These are phyloP conservation scores for Drosophila nr. medialis DNA, from an alignment of 2,888 invertebrate genomes.

Conservation along the genomic window DNA sequence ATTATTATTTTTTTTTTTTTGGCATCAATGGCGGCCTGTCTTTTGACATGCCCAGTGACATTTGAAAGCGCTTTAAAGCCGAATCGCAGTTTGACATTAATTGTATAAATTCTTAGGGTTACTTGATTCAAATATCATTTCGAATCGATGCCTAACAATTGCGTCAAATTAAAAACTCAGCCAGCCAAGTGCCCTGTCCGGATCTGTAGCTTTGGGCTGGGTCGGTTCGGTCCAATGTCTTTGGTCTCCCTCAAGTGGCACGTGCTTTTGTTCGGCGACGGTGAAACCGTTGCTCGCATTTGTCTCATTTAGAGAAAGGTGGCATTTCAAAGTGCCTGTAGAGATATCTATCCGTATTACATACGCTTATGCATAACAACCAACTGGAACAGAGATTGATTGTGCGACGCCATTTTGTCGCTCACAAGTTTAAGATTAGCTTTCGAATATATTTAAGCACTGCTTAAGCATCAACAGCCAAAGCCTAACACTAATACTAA, in stretches of 20 bases:
- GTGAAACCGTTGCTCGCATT: constrained; percentile 73
- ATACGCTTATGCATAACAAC: constrained; percentile 49
- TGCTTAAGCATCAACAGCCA: background rate
- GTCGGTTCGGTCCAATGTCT: constrained; percentile 38
- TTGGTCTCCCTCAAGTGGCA: constrained; percentile 65
- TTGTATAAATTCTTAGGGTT: constrained; percentile 66
- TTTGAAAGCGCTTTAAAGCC: constrained; percentile 67
- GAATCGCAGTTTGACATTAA: constrained; percentile 66
- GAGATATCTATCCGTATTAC: constrained; percentile 17
- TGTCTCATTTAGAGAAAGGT: constrained; percentile 73
- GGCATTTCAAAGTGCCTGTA: constrained; percentile 53
- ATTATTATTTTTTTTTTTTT: constrained; percentile 14
- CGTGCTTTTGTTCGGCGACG: constrained; percentile 67
- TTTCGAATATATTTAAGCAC: constrained; percentile 15
- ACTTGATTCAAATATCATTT: constrained; percentile 60
- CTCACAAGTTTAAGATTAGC: constrained; percentile 10
- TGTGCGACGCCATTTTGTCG: constrained; percentile 58
- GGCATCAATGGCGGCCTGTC: constrained; percentile 56
- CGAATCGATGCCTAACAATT: constrained; percentile 70
- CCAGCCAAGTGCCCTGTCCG: constrained; percentile 54
- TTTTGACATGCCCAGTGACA: constrained; percentile 67
- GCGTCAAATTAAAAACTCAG: constrained; percentile 69
- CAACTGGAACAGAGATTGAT: constrained; percentile 67
- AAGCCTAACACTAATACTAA: background rate
- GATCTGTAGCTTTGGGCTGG: constrained; percentile 32